phyloP scores from a whole-genome alignment of 2,888 invertebrate species.

The Blera fallax region DNA sequence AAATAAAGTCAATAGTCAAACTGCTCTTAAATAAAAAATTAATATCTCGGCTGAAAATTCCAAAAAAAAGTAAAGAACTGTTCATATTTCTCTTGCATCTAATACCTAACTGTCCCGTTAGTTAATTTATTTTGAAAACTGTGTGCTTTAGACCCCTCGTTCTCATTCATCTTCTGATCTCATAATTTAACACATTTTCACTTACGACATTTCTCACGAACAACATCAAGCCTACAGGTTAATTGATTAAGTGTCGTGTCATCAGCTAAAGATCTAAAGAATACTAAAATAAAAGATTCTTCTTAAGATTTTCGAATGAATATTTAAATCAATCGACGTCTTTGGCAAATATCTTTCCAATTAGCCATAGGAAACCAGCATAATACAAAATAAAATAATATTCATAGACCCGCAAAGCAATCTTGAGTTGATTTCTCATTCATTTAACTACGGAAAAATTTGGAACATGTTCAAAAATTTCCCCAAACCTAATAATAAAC shows the following conservation, averaged over 20 bases:
- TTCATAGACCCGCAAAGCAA: conserved; percentile 5
- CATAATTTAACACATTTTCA: background rate
- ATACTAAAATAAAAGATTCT: background rate
- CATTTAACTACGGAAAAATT: conserved; percentile 15
- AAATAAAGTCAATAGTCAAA: too few relatives aligned
- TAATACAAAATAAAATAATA: background rate
- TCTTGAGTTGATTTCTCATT: conserved; percentile 36
- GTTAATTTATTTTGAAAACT: too few relatives aligned
- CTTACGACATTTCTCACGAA: background rate
- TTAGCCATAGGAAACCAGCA: conserved; percentile 17
- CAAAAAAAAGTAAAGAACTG: too few relatives aligned
- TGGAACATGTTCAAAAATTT: conserved; percentile 32
- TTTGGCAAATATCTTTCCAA: background rate
- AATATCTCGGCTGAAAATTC: too few relatives aligned
- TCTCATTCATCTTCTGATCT: too few relatives aligned
- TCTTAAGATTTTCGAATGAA: background rate
- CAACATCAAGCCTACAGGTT: background rate
- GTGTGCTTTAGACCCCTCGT: too few relatives aligned
- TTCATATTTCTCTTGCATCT: too few relatives aligned
- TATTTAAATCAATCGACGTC: background rate
- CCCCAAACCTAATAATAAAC: background rate
- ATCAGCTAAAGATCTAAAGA: background rate
- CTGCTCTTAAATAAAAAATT: too few relatives aligned
- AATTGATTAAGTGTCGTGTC: conserved; percentile 24
- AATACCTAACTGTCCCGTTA: too few relatives aligned